Conservation (phyloP, 2,888 invertebrate genomes). For the Drosophila multiciliata region DNA sequence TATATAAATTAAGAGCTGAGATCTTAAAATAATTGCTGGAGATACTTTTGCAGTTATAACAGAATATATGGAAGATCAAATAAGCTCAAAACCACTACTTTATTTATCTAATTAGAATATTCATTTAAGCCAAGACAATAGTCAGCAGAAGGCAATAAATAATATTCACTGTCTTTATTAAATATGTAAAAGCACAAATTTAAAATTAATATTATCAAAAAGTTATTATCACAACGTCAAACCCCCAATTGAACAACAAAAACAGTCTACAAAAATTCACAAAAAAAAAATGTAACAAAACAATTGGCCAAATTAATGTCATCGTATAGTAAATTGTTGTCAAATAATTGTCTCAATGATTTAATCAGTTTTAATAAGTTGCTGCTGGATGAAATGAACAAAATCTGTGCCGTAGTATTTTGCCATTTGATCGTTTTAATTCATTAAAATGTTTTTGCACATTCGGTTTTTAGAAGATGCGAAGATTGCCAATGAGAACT, state of each 20-base stretch:
- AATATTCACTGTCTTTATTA: too few relatives aligned
- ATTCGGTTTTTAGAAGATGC: conserved; percentile 46
- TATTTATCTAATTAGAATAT: background rate
- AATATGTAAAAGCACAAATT: too few relatives aligned
- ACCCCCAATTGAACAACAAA: background rate
- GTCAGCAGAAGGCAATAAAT: too few relatives aligned
- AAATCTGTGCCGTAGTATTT: conserved; percentile 35
- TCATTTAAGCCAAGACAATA: too few relatives aligned
- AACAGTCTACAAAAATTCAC: background rate
- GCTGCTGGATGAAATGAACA: background rate
- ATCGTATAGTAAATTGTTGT: background rate
- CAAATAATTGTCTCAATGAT: conserved; percentile 18
- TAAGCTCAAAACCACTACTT: background rate
- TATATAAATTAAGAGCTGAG: background rate
- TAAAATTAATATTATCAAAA: background rate
- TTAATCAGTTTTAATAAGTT: conserved; percentile 43
- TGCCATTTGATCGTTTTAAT: conserved; percentile 61
- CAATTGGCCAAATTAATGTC: background rate
- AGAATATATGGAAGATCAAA: background rate
- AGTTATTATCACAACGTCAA: background rate
- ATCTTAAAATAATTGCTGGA: background rate
- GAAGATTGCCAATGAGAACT: conserved; percentile 33
- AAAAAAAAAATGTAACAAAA: background rate
- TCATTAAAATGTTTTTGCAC: conserved; percentile 74
- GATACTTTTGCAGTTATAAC: background rate